Base-by-base conservation (phyloP, 2,888 invertebrate species). In the Agrilus mali region DNA sequence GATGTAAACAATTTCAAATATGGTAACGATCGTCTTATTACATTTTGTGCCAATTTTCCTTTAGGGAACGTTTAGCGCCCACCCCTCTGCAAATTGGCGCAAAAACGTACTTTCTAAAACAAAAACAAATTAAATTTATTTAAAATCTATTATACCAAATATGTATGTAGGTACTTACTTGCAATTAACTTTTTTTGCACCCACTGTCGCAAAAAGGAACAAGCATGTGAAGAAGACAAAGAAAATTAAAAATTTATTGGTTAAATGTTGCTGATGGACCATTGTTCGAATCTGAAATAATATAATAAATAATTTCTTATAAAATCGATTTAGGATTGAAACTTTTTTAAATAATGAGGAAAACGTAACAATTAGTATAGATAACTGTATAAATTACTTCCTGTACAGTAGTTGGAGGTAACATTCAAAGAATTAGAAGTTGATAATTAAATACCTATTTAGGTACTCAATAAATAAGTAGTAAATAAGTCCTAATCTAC, bases 11-110 rank as follows among this genome's bases (percentile, higher is more conserved):
- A 10, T 43, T 50, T 46, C 16, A 49, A 42, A n/a, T 48, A 41
- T 7, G 50, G 45, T 39, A 47, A 49, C 32, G 49, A 45, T 44
- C 7, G 2, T 22, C 22, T 22, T 27, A n/a, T n/a, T n/a, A 27
- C 27, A 27, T 27, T 27, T 27, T 27, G 10, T 27, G 27, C 27
- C 27, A 27, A 27, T 27, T 27, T 27, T 46, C 47, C 47, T 41
- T 45, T 40, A 47, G 44, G 39, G 46, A 44, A 34, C 56, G 42
- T 44, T 56, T 55, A 7, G 51, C 51, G 15, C 51, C 50, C 4
- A 52, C 50, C 15, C 55, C 57, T 35, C 57, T 47, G 40, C 57
- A 57, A 17, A 51, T 49, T 8, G 55, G 56, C n/a, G 54, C 54
- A 42, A 52, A 57, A n/a, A 55, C 50, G 39, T 51, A 51, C 43